Evolutionary conservation across 2,113 vertebrate species (phyloP).

Genomic region (Plecotus auritus): DNA sequence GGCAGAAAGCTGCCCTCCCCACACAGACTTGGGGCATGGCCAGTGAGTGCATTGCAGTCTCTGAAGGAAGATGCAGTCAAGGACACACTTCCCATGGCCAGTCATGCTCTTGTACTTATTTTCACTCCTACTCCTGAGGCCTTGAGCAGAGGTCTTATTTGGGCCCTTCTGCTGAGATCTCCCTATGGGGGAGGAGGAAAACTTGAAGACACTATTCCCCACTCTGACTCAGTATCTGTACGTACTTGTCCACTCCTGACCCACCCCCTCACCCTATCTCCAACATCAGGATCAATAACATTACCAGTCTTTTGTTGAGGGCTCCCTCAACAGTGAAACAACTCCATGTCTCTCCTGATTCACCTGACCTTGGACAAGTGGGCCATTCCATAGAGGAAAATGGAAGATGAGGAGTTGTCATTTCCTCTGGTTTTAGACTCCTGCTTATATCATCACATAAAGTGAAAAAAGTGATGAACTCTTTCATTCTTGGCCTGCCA

Average conservation of each 20-base stretch:
- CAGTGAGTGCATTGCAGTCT: rapidly evolving
- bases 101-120: neutral
- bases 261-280: neutral
- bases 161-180: neutral
- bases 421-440: neutral
- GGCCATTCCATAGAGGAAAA: neutral
- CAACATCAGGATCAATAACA: neutral
- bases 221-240: neutral
- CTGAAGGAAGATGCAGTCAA: neutral
- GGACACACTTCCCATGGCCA: neutral
- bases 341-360: neutral
- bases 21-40: rapidly evolving
- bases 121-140: neutral
- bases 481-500: neutral
- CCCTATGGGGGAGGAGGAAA: neutral
- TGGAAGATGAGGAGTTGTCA: neutral
- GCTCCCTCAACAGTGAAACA: neutral
- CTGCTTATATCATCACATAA: neutral
- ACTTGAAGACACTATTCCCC: neutral
- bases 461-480: neutral
- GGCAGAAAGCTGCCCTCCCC: neutral
- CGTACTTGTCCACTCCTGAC: neutral
- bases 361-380: neutral
- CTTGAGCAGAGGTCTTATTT: neutral
- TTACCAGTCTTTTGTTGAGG: neutral